Conservation (phyloP, 2,797 vertebrate genomes). For the Artibeus lituratus region DNA sequence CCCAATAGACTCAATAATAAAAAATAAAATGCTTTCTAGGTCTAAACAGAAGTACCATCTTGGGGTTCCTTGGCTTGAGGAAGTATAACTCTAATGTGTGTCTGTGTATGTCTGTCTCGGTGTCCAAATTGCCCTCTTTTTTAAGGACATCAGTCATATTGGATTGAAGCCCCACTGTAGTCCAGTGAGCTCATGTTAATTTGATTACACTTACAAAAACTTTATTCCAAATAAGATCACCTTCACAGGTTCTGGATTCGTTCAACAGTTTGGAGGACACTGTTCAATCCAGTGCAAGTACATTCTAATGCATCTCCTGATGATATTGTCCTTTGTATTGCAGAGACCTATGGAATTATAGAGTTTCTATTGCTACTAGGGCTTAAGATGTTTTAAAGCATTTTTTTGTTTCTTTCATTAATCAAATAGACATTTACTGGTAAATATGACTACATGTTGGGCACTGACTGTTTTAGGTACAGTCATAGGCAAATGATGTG, state of each 20-base stretch:
- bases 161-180: not conserved
- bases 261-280: not conserved
- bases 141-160: not conserved
- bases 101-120: not conserved
- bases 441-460: not conserved
- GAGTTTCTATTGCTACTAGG: not conserved
- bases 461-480: not conserved
- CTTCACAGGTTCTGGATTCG: not conserved
- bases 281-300: not conserved
- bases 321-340: not conserved
- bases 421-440: not conserved
- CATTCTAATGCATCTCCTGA: not conserved
- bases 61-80: not conserved
- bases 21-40: not conserved
- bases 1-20: not conserved
- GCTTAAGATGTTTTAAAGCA: not conserved
- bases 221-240: constrained; percentile 26
- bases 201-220: not conserved
- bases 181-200: not conserved
- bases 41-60: not conserved
- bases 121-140: not conserved
- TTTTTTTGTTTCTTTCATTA: not conserved
- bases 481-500: not conserved
- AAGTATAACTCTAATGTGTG: not conserved
- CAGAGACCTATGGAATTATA: not conserved